phyloP scores from a whole-genome alignment of 1,140 invertebrate genomes.

The Eupristina koningsbergeri region DNA sequence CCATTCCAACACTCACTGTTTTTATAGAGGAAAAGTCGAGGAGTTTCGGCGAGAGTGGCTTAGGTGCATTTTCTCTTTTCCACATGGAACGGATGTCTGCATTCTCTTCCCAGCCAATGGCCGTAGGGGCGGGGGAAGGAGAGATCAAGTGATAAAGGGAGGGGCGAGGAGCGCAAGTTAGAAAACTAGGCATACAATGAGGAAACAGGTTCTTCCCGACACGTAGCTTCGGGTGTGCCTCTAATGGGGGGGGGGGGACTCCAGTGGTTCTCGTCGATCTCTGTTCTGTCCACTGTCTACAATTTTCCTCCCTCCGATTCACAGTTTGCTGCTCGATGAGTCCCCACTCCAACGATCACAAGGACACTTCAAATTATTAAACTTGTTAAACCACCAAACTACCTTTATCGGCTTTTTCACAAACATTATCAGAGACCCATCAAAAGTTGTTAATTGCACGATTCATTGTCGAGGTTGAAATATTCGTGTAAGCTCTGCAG shows the following conservation, averaged over 20 bases:
- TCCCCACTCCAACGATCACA: neutral
- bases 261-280: too few species aligned
- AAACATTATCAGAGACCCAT: neutral
- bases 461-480: neutral
- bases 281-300: too few species aligned
- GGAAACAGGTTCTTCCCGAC: conserved; percentile 47
- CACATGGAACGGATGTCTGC: conserved; percentile 7
- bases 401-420: neutral
- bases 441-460: neutral
- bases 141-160: neutral
- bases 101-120: conserved; percentile 42
- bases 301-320: neutral
- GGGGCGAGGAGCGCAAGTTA: conserved; percentile 29
- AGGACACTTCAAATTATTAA: neutral
- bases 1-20: too few species aligned
- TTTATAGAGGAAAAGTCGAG: conserved; percentile 27
- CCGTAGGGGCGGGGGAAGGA: neutral
- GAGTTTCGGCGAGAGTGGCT: conserved; percentile 30
- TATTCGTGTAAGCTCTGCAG: too few species aligned
- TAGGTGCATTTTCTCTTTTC: conserved; percentile 44
- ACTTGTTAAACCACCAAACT: neutral
- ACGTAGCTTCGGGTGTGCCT: conserved; percentile 16
- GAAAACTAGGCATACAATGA: too few species aligned
- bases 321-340: neutral
- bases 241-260: conserved; percentile 42